These are phyloP conservation scores for Anagrus nilaparvatae DNA, from an alignment of 1,140 invertebrate species.

Conservation along the genomic window DNA sequence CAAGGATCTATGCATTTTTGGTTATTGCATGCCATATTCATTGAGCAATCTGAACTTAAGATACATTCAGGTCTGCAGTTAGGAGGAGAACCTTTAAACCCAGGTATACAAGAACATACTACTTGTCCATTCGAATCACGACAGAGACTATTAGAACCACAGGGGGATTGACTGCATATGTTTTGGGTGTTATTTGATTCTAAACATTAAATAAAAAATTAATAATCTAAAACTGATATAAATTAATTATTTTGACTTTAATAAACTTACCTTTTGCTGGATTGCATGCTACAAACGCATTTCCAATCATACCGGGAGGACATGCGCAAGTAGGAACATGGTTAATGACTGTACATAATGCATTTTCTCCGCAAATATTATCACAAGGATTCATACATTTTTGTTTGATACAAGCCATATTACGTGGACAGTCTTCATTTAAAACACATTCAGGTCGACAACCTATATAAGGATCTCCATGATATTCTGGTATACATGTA, in stretches of 20 bases:
- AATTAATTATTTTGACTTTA: neutral
- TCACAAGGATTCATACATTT: slow-evolving; percentile 36
- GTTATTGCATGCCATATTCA: slow-evolving; percentile 51
- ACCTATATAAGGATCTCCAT: slow-evolving; percentile 23
- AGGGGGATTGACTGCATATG: slow-evolving; percentile 48
- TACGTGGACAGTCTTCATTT: slow-evolving; percentile 34
- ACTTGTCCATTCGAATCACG: slow-evolving; percentile 40
- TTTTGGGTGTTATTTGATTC: slow-evolving; percentile 38
- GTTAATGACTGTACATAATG: slow-evolving; percentile 31
- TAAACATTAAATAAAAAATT: slow-evolving; percentile 4
- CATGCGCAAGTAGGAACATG: slow-evolving; percentile 44
- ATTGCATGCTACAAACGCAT: slow-evolving; percentile 36
- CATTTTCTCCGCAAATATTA: slow-evolving; percentile 34
- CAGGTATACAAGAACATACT: slow-evolving; percentile 52
- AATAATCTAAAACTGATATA: slow-evolving; percentile 34
- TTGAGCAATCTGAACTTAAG: slow-evolving; percentile 53
- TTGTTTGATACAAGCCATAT: slow-evolving; percentile 34
- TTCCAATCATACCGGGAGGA: slow-evolving; percentile 38
- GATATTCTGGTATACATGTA: no score
- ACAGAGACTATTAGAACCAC: slow-evolving; percentile 58
- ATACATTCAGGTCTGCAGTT: slow-evolving; percentile 55
- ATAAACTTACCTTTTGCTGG: slow-evolving; percentile 26
- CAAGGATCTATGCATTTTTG: slow-evolving; percentile 59
- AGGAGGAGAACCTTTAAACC: slow-evolving; percentile 53
- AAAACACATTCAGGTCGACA: slow-evolving; percentile 36